Percentiles rank a stretch among this genome's conserved stretches.
Conservation (phyloP, 2,113 vertebrate species). For the Festucalex cinctus region DNA sequence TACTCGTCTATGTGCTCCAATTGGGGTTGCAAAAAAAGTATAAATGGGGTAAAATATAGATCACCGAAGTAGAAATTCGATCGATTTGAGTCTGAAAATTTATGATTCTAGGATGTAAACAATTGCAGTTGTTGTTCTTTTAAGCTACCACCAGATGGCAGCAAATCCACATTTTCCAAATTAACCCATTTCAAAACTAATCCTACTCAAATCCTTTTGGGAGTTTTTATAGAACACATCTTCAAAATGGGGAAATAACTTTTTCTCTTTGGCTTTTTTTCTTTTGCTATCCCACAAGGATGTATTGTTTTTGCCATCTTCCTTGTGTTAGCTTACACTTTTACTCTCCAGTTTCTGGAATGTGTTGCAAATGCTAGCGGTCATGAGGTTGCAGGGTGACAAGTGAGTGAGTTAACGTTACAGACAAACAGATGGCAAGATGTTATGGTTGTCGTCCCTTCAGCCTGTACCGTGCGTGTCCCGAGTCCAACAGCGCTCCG, state of each 20-base stretch:
- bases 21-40: neutral
- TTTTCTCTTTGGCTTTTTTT: neutral
- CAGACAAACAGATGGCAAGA: neutral
- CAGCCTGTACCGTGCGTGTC: constrained; percentile 27
- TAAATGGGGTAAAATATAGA: neutral
- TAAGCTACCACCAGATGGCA: constrained; percentile 1
- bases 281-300: neutral
- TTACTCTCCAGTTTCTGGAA: neutral
- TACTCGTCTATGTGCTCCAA: neutral
- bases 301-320: neutral
- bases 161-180: neutral
- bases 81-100: too few relatives aligned
- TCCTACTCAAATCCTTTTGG: neutral
- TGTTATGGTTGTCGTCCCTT: constrained; percentile 10
- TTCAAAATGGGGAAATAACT: neutral
- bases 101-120: neutral
- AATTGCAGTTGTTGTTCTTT: constrained; percentile 2
- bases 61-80: neutral
- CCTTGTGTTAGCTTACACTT: neutral
- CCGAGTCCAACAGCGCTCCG: constrained; percentile 8
- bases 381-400: neutral
- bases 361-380: neutral
- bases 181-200: neutral
- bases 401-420: neutral
- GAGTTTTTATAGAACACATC: neutral